Evolutionary conservation across 2,888 invertebrate species (phyloP), one percentile per base, ranked within the genome.

Genomic region (Acronicta aceris): DNA sequence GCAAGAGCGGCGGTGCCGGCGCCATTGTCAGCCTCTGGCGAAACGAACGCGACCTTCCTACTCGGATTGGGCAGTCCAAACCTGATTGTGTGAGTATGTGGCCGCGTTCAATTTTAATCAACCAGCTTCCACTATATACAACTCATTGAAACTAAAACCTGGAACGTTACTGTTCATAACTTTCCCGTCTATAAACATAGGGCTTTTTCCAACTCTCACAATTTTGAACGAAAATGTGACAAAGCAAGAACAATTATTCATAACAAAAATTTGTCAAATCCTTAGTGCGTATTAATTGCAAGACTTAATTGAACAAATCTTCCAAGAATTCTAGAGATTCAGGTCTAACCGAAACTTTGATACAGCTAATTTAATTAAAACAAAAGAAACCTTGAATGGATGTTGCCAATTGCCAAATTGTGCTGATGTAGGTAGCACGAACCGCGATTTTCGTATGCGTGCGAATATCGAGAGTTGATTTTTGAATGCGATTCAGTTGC

Each of bases 21-120:
- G 88, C 90, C 92, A 93, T 92, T 93, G 93, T 93, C 89, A 88
- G 89, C 81, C 86, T 86, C 91, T 93, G 92, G 92, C 91, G 92
- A 92, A 93, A 93, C 90, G 81, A 74, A 83, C 76, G 72, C 90
- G 93, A 92, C 93, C 93, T 93, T 93, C 91, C 91, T 86, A 86
- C 86, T 87, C 86, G 81, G 86, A 91, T 91, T 91, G 91, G 91
- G 87, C 91, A 90, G 84, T 89, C 89, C 87, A 87, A 90, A 91
- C 91, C 89, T 88, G 90, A 87, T 87, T 87, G 82, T 89, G 82
- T 73, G 81, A 81, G 81, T 82, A 81, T 85, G 83, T 82, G 76
- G 68, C 76, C 74, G 71, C 73, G 71, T 71, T 74, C 73, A 69
- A 71, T 73, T 71, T 74, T 79, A 66, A 71, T 67, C 72, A 74